Conservation (phyloP, 2,113 vertebrate genomes). For the Pampusana beccarii region DNA sequence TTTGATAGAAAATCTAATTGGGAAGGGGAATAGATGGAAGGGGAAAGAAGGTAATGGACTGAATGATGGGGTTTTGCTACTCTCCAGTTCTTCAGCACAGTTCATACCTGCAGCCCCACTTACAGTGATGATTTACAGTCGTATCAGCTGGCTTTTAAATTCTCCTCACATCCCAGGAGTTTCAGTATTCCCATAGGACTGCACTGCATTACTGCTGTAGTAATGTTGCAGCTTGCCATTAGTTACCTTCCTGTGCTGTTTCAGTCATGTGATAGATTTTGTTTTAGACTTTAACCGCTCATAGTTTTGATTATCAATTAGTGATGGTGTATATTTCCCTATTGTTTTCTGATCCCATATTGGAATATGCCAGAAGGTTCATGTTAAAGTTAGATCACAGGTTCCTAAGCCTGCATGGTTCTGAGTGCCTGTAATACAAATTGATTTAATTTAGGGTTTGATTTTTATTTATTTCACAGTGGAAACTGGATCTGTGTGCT, state of each 20-base stretch:
- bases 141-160: neutral
- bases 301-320: slow-evolving; percentile 17
- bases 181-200: slow-evolving; percentile 11
- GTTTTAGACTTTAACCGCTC: neutral
- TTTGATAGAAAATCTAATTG: neutral
- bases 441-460: slow-evolving; percentile 9
- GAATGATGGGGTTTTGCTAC: neutral
- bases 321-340: neutral
- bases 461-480: slow-evolving; percentile 24
- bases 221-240: slow-evolving; percentile 5
- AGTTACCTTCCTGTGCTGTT: neutral
- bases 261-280: neutral
- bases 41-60: neutral
- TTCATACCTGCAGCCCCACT: slow-evolving; percentile 21
- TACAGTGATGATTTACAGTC: neutral
- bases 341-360: neutral
- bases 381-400: neutral
- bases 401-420: neutral
- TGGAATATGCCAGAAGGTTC: neutral
- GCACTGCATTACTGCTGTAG: neutral
- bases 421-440: neutral
- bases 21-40: neutral
- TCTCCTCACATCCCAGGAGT: neutral
- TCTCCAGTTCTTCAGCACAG: neutral
- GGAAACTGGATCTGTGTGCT: neutral